phyloP scores from a whole-genome alignment of 1,140 invertebrate genomes.

The Sitodiplosis mosellana region DNA sequence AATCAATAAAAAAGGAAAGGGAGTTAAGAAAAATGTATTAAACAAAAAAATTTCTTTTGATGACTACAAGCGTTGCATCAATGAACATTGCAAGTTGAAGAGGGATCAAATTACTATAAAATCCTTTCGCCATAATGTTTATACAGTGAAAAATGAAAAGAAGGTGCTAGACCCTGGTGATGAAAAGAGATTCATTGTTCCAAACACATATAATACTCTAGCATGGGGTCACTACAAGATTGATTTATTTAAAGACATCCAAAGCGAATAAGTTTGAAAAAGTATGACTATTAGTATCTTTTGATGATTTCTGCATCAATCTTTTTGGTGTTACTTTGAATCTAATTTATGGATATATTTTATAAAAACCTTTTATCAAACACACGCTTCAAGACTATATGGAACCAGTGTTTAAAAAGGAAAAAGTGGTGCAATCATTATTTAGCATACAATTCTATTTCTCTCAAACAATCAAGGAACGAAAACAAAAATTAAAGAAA shows the following conservation, averaged over 20 bases:
- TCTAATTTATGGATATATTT: no score
- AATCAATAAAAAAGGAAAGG: conserved; percentile 6
- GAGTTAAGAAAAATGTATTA: conserved; percentile 7
- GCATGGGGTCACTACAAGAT: conserved; percentile 5
- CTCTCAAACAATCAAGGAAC: no score
- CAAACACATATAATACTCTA: conserved; percentile 4
- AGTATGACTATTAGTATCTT: no score
- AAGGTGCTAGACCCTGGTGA: conserved; percentile 6
- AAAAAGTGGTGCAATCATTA: no score
- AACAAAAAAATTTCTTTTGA: conserved; percentile 6
- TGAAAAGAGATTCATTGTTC: conserved; percentile 6
- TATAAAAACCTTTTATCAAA: no score
- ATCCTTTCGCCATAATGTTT: conserved; percentile 11
- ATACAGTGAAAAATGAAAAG: conserved; percentile 13
- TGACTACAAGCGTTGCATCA: conserved; percentile 12
- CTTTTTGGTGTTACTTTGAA: no score
- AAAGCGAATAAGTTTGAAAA: no score
- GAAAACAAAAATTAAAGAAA: no score
- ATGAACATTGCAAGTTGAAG: conserved; percentile 8
- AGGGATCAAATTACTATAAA: conserved; percentile 11
- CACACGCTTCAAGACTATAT: no score
- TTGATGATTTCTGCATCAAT: no score
- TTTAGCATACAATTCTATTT: no score
- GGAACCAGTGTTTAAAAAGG: no score
- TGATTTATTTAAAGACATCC: conserved; percentile 6